These are phyloP conservation scores for Aphaenogaster floridana DNA, from an alignment of 1,140 invertebrate species.

Conservation along the genomic window DNA sequence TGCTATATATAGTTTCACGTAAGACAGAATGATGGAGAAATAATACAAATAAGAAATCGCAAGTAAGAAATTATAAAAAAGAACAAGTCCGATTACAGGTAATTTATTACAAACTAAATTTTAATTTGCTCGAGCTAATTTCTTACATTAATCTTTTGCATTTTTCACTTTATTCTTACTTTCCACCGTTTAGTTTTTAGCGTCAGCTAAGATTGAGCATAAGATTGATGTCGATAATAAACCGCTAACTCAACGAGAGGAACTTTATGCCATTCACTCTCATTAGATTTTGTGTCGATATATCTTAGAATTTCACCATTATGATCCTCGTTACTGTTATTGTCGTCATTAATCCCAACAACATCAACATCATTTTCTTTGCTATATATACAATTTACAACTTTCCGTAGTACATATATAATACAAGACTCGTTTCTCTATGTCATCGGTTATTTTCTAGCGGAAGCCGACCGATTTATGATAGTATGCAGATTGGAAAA, in stretches of 20 bases:
- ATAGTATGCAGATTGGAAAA: not conserved
- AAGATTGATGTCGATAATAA: conserved; percentile 21
- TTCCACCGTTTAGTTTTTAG: not conserved
- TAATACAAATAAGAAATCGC: not conserved
- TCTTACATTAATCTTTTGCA: not conserved
- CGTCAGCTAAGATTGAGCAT: not conserved
- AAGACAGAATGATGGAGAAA: not conserved
- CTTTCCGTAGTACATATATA: not conserved
- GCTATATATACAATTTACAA: not conserved
- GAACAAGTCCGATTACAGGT: not conserved
- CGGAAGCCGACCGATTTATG: not conserved
- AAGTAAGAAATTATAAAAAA: not conserved
- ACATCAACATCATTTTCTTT: not conserved
- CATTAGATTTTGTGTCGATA: conserved; percentile 33
- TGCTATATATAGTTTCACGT: not conserved
- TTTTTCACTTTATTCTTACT: conserved; percentile 19
- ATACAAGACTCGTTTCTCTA: not conserved
- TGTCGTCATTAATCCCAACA: conserved; percentile 25
- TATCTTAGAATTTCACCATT: conserved; percentile 18
- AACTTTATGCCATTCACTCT: conserved; percentile 22
- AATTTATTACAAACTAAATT: not conserved
- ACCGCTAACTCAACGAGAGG: not conserved
- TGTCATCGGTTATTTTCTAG: not conserved
- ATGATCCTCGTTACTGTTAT: conserved; percentile 41
- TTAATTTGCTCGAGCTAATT: not conserved